Conservation (phyloP, 1,140 invertebrate species). For the Papilio helenus region DNA sequence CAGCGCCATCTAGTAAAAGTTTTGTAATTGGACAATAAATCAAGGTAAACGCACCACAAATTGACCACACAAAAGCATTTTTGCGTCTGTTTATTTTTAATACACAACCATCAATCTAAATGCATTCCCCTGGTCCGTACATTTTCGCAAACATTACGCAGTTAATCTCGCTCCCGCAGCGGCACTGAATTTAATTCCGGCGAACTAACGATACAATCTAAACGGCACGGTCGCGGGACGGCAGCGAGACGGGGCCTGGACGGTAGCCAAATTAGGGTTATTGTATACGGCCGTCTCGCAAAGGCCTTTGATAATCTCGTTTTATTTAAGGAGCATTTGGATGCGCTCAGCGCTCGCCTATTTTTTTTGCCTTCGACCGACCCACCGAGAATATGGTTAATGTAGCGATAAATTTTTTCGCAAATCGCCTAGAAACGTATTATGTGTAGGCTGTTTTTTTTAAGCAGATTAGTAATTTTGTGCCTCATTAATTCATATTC, state of each 20-base stretch:
- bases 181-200: slow-evolving; percentile 55
- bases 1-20: neutral
- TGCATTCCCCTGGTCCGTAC: slow-evolving; percentile 19
- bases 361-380: slow-evolving; percentile 21
- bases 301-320: slow-evolving; percentile 38
- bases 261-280: slow-evolving; percentile 50
- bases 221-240: slow-evolving; percentile 50
- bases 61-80: slow-evolving; percentile 10
- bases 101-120: slow-evolving; percentile 14
- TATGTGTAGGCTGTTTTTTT: neutral
- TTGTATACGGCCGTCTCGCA: slow-evolving; percentile 41
- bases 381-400: slow-evolving; percentile 23
- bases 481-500: neutral
- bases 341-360: slow-evolving; percentile 24
- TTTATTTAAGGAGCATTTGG: slow-evolving; percentile 33
- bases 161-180: slow-evolving; percentile 51
- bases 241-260: slow-evolving; percentile 45
- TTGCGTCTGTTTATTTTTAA: slow-evolving; percentile 28
- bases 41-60: neutral
- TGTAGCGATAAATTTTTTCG: slow-evolving; percentile 33
- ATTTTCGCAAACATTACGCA: slow-evolving; percentile 48
- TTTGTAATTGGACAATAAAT: neutral
- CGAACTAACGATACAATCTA: slow-evolving; percentile 62
- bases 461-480: neutral
- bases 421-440: slow-evolving; percentile 21